Base-by-base conservation (phyloP, 2,888 invertebrate species). In the Himalopsyche japonica region DNA sequence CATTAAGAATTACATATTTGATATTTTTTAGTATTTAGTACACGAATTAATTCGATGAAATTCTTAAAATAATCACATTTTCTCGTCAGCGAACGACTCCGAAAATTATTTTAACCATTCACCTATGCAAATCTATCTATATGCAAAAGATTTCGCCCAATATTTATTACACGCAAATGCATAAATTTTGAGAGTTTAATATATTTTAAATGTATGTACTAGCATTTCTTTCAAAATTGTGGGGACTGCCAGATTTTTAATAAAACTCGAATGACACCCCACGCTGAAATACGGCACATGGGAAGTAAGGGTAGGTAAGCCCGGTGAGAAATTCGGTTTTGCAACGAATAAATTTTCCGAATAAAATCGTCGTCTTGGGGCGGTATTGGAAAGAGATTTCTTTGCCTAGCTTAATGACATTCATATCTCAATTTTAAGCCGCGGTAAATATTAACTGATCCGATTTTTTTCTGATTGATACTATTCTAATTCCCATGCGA, bases 281-380 rank as follows among this genome's bases (percentile, higher is more conserved):
- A 15, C 30, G 20, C 30, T 70, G 70, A 70, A 70, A 70, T 70
- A 70, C 70, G 20, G 30, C 27, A n/a, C 15, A 70, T 30, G 27
- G 70, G 3, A 27, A 70, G 70, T 12, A 70, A 27, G 70, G 70
- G 27, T 70, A 70, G 70, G 70, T 27, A 27, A 70, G 70, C 57
- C 24, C 57, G 27, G 12, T 15, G 70, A 30, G 37, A 84, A 86
- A 86, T 86, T 82, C 80, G 82, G 86, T 84, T 86, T 82, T 47
- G 81, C 70, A 79, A 64, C 81, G 86, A 86, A 86, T 86, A 84
- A 86, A 86, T 86, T 86, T 84, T 49, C 86, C 78, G 76, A 57
- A 84, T 86, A 86, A 86, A 86, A 84, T 70, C 70, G 7, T 12
- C 70, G 70, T 70, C 27, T 70, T 30, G 70, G 64, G 27, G 70